Percentiles rank a stretch among this genome's conserved stretches.
Conservation (phyloP, 2,888 invertebrate genomes). For the Apodemia zela region DNA sequence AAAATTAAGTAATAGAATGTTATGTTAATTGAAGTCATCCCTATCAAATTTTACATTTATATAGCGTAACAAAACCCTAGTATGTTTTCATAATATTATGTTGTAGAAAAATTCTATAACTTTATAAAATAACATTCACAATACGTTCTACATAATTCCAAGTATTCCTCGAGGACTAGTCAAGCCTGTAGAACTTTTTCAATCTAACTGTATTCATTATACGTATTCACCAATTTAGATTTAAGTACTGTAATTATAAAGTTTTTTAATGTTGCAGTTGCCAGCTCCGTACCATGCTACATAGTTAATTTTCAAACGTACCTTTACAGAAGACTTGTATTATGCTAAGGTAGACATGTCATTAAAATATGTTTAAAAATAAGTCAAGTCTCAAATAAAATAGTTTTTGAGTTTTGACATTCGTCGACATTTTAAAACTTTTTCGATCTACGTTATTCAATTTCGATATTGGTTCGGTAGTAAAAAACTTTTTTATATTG, state of each 20-base stretch:
- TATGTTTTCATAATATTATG: neutral
- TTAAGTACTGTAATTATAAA: constrained; percentile 1
- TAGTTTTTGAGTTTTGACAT: too few relatives aligned
- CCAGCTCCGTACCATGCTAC: neutral
- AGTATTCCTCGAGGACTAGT: neutral
- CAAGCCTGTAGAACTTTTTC: neutral
- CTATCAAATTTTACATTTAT: neutral
- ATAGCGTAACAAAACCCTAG: neutral
- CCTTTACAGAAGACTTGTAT: neutral
- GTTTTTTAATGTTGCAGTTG: constrained; percentile 7
- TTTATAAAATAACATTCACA: neutral
- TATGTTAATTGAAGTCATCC: neutral
- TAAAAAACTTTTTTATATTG: too few relatives aligned
- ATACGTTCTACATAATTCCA: neutral
- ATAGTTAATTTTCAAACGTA: constrained; percentile 18
- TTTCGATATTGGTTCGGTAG: too few relatives aligned
- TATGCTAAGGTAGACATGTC: neutral
- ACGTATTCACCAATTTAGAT: neutral
- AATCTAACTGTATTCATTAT: constrained; percentile 4
- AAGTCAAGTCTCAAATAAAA: too few relatives aligned
- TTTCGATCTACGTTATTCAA: too few relatives aligned
- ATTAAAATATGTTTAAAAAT: too few relatives aligned
- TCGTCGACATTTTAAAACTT: too few relatives aligned
- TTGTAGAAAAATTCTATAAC: neutral
- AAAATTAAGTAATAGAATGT: too few relatives aligned